A percentile compares a stretch with the other conserved stretches of the same genome.
These are phyloP conservation scores for Aurelia sp. DNA, from an alignment of 30 jellyfish, hydroid and myxozoan genomes.

Conservation along the genomic window DNA sequence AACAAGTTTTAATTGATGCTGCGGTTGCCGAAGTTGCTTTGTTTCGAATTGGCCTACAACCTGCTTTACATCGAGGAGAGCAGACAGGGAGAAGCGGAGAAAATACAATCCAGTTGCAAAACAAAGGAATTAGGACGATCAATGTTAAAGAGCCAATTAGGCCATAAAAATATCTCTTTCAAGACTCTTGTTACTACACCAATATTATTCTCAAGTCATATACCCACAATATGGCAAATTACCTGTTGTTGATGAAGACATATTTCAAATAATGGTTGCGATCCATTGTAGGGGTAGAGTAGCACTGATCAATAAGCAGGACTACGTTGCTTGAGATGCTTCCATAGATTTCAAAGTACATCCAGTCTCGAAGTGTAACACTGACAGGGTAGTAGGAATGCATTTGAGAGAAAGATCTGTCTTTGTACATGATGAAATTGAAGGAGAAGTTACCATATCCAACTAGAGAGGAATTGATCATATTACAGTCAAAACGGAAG, in stretches of 20 bases:
- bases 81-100: too few species aligned
- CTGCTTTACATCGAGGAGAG: too few species aligned
- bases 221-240: background rate
- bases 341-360: slow-evolving; percentile 29
- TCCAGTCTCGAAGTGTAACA: slow-evolving; percentile 26
- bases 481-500: too few species aligned
- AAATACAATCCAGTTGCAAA: too few species aligned
- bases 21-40: too few species aligned
- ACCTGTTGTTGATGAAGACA: slow-evolving; percentile 19
- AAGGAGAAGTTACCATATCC: slow-evolving; percentile 43
- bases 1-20: too few species aligned
- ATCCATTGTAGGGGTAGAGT: slow-evolving; percentile 34
- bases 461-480: background rate
- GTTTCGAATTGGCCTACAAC: too few species aligned
- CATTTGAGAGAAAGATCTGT: background rate
- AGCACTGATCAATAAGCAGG: slow-evolving; percentile 23
- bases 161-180: too few species aligned
- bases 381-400: slow-evolving; percentile 32
- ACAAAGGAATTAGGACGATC: too few species aligned
- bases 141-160: too few species aligned
- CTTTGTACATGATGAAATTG: slow-evolving; percentile 32
- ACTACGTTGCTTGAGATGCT: slow-evolving; percentile 10
- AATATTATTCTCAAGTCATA: too few species aligned
- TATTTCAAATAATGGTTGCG: slow-evolving; percentile 17
- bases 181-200: too few species aligned